Conservation (phyloP, 2,113 vertebrate species). For the Asarcornis scutulata region DNA sequence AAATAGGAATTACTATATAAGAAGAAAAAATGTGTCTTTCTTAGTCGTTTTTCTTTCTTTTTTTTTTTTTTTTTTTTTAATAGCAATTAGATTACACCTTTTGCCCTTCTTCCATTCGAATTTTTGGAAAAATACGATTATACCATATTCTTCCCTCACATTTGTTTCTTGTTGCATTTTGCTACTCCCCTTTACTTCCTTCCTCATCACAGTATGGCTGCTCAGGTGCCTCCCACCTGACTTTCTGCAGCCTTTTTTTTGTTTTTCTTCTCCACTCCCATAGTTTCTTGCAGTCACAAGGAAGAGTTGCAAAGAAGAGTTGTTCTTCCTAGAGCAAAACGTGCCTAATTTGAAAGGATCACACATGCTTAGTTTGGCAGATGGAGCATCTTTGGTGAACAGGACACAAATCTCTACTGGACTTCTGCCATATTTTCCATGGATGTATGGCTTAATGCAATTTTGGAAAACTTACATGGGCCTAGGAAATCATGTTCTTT, state of each 20-base stretch:
- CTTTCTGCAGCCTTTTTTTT: not conserved
- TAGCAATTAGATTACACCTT: not conserved
- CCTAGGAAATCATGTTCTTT: not conserved
- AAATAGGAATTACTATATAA: not conserved
- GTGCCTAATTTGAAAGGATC: not conserved
- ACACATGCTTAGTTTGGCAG: not conserved
- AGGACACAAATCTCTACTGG: not conserved
- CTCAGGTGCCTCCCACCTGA: not conserved
- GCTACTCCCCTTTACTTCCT: not conserved
- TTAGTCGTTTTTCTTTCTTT: not conserved
- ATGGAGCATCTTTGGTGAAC: slow-evolving; percentile 3
- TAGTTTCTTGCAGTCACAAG: not conserved
- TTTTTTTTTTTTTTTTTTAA: not conserved
- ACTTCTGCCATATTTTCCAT: not conserved
- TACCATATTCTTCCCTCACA: not conserved
- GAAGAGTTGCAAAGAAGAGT: not conserved
- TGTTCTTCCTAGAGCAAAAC: not conserved
- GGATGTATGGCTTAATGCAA: not conserved
- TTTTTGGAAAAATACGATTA: not conserved
- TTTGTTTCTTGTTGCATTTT: not conserved
- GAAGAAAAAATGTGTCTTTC: not conserved
- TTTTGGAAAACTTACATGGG: not conserved
- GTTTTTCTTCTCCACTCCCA: not conserved
- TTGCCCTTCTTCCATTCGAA: not conserved
- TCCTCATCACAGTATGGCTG: not conserved